Evolutionary conservation across 1,140 invertebrate genomes (phyloP).

Genomic region (Globodera rostochiensis): DNA sequence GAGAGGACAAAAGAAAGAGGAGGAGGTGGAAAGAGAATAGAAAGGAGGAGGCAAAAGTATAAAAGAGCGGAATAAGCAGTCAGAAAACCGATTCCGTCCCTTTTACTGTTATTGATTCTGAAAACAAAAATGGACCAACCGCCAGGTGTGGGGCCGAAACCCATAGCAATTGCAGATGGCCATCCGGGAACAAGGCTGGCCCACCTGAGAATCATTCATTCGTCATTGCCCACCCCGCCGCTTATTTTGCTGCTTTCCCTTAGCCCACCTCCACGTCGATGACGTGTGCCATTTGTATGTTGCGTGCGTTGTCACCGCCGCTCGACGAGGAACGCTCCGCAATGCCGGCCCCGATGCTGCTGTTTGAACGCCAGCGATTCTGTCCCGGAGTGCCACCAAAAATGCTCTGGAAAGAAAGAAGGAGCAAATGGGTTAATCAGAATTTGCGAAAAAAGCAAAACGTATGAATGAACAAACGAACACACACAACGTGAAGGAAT

Average conservation of each 20-base stretch:
- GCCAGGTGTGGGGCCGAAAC: constrained; percentile 54
- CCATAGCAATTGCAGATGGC: constrained; percentile 47
- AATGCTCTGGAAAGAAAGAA: constrained; percentile 21
- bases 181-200: constrained; percentile 39
- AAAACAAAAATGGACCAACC: constrained; percentile 35
- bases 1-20: not conserved
- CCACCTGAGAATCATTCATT: constrained; percentile 16
- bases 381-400: constrained; percentile 4
- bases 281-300: constrained; percentile 51
- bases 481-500: not conserved
- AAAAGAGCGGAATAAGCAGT: not conserved
- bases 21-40: not conserved
- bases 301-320: constrained; percentile 16
- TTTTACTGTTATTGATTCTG: not conserved
- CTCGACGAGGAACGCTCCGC: constrained; percentile 26
- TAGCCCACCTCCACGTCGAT: constrained; percentile 55
- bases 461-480: not conserved
- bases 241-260: not conserved
- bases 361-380: constrained; percentile 23
- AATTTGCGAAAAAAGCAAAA: not conserved
- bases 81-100: not conserved
- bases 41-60: not conserved
- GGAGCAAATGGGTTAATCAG: not conserved
- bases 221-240: too few species aligned
- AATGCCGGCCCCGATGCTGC: constrained; percentile 6